Evolutionary conservation across 2,113 vertebrate genomes (phyloP), one percentile per base, ranked within the genome.

Genomic region (Pagrus major): DNA sequence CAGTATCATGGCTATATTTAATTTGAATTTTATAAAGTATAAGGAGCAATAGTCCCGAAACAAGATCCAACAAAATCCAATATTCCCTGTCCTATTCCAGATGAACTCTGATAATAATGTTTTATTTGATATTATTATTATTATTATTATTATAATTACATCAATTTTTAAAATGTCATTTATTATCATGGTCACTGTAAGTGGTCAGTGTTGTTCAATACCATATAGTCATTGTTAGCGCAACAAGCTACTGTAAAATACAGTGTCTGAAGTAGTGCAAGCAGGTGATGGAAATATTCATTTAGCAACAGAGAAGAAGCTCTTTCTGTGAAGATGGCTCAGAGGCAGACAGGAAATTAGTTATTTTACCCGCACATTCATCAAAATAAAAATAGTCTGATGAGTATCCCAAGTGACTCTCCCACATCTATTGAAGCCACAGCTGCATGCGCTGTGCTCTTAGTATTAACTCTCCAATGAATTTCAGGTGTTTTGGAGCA

Each of bases 321-420:
- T 78, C 44, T 85, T 76, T 78, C 78, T 87, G 64, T 85, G 65
- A 81, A 78, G 76, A 90, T 83, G 65, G 69, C 87, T 91, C 73
- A 71, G 78, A 82, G 88, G 86, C 88, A 90, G 81, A 90, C 80
- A 90, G 89, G 86, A 92, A 91, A 90, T 90, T 78, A 83, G 73
- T 90, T 91, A 89, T 86, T 89, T 91, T 91, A 63, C 52, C 60
- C 41, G 16, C 80, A 86, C 83, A 90, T 91, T 90, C 82, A 91
- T 92, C 88, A 91, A 90, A 91, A 90, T 88, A 91, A 88, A 89
- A 90, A 89, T 86, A 92, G 85, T 89, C 83, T 83, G 78, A 86
- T 79, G 67, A 89, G 64, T 71, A 64, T 90, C 86, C 86, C 83
- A 71, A 88, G 87, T 83, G 91, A 88, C 83, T 84, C 60, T 56